Percentiles rank a stretch among this genome's conserved stretches.
phyloP scores from a whole-genome alignment of 2,888 invertebrate species.

The Temnothorax unifasciatus region DNA sequence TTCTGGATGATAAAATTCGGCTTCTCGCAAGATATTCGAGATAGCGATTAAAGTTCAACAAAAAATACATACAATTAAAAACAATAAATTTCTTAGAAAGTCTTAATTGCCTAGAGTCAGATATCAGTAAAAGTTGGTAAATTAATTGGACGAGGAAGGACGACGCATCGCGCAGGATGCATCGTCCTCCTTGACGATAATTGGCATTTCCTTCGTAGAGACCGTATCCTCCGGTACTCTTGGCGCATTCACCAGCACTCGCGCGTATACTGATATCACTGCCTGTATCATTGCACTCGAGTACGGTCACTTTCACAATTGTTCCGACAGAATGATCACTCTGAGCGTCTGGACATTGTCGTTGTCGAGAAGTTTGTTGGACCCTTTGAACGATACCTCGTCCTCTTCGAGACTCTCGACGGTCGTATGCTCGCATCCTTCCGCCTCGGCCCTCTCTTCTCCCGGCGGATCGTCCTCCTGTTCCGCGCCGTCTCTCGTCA shows the following conservation, averaged over 20 bases:
- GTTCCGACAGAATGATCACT: constrained; percentile 85
- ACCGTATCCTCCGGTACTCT: constrained; percentile 3
- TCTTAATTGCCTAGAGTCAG: constrained; percentile 5
- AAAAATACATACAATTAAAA: constrained; percentile 24
- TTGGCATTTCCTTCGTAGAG: not conserved
- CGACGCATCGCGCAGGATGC: not conserved
- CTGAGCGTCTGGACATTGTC: constrained; percentile 84
- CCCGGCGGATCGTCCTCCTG: constrained; percentile 69
- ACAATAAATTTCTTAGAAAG: constrained; percentile 20
- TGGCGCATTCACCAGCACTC: constrained; percentile 35
- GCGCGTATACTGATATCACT: constrained; percentile 38
- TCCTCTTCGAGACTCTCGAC: constrained; percentile 79
- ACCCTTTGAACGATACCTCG: constrained; percentile 77
- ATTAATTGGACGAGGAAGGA: not conserved
- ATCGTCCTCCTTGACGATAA: constrained; percentile 1
- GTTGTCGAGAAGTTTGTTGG: constrained; percentile 81
- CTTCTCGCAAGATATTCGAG: not conserved
- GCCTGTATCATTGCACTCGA: constrained; percentile 17
- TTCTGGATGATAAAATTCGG: not conserved
- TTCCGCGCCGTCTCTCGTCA: constrained; percentile 10
- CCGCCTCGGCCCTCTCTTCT: constrained; percentile 84
- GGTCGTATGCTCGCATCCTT: constrained; percentile 83
- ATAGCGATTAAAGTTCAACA: constrained; percentile 5
- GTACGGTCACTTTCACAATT: constrained; percentile 80
- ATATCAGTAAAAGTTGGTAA: not conserved